Percentiles rank a stretch among this genome's conserved stretches.
These are phyloP conservation scores for Hypanus sabinus DNA, from an alignment of 2,113 vertebrate species.

Conservation along the genomic window DNA sequence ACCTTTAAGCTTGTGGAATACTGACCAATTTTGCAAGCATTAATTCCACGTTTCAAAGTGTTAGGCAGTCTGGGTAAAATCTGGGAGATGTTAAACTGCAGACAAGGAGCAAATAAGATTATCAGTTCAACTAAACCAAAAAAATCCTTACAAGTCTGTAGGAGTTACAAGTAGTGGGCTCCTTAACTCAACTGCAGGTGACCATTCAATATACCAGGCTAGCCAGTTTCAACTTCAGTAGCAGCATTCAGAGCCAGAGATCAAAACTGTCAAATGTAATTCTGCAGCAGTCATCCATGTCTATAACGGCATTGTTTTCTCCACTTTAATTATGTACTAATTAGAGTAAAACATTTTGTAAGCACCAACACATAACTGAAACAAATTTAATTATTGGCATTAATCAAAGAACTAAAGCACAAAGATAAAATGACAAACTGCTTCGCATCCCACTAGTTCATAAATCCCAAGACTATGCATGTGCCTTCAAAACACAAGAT, in stretches of 20 bases:
- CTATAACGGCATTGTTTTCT: not conserved
- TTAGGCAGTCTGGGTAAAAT: too few relatives aligned
- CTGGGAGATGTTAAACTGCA: too few relatives aligned
- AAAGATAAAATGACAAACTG: not conserved
- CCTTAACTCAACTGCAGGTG: too few relatives aligned
- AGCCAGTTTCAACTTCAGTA: not conserved
- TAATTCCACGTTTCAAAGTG: too few relatives aligned
- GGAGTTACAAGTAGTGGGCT: too few relatives aligned
- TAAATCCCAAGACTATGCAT: not conserved
- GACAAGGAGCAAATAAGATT: too few relatives aligned
- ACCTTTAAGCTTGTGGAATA: not conserved
- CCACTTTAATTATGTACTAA: not conserved
- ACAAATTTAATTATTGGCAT: not conserved
- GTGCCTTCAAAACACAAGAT: not conserved
- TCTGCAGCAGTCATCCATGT: not conserved
- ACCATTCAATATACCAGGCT: not conserved
- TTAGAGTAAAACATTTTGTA: not conserved
- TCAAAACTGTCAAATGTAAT: not conserved
- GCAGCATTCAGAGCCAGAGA: not conserved
- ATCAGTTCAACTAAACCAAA: too few relatives aligned
- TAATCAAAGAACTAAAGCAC: not conserved
- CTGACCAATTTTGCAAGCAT: not conserved
- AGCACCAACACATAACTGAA: not conserved
- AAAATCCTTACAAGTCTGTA: too few relatives aligned
- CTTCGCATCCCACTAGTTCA: not conserved